Base-by-base conservation (phyloP, 2,797 vertebrate species). In the Calcarius lapponicus region DNA sequence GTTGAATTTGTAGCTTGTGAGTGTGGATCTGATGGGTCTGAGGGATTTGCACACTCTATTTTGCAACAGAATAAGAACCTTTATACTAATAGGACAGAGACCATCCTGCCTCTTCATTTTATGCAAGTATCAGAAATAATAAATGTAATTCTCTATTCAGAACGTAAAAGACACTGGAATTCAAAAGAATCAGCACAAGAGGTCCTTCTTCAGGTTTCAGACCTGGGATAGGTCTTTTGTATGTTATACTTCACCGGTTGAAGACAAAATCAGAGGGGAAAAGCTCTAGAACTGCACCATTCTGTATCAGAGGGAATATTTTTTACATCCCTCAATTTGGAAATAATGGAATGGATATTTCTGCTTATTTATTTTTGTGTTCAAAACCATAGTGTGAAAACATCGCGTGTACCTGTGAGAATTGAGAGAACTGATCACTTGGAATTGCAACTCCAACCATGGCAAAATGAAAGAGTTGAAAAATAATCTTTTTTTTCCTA, bases 331-430 rank as follows among this genome's bases (percentile, higher is more conserved):
- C 10, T 88, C 58, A 65, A 3, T 88, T 94, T 82, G 70, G 71
- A 93, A 93, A 86, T 86, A 88, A 93, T 26, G 25, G 73, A 71
- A 89, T 69, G 47, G 79, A 53, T 86, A 84, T 48, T 79, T 58
- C 82, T 90, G 53, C 60, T 86, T 92, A 45, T 66, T 93, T 92
- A 51, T 86, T 92, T 93, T 70, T 78, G 36, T 38, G 6, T 84
- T 82, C 75, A 40, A 92, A 95, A 90, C 32, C 54, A 29, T 74
- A 80, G 51, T 48, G 57, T 76, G 87, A 91, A 93, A 95, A 74
- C 29, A 40, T 50, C 57, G 61, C 1, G 1, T 43, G 36, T 91
- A 74, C 76, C 85, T 75, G 26, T 80, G 79, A 81, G 78, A 83
- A 61, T 2, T 73, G 83, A 92, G 57, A 85, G 54, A 92, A 86